A percentile compares a stretch with the other conserved stretches of the same genome.
Conservation (phyloP, 2,888 invertebrate species). For the Caenorhabditis afra region DNA sequence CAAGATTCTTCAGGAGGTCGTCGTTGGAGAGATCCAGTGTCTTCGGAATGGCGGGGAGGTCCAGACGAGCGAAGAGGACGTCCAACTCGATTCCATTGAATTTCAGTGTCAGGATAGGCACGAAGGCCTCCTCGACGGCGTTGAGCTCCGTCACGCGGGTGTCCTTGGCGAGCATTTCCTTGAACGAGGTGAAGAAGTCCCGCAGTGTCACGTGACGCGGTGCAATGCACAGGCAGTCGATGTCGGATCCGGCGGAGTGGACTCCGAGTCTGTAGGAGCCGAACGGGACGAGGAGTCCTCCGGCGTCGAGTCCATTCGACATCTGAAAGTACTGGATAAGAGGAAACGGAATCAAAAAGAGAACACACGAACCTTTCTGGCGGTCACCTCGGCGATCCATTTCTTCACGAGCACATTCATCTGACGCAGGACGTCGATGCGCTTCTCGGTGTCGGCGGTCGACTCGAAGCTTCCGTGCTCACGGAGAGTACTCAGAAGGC, state of each 20-base stretch:
- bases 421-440: too few species aligned
- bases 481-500: neutral
- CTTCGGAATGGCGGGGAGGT: conserved; percentile 92
- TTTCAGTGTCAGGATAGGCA: conserved; percentile 98
- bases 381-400: too few species aligned
- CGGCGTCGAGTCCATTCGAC: conserved; percentile 85
- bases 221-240: conserved; percentile 97
- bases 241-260: conserved; percentile 93
- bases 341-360: too few species aligned
- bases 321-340: neutral
- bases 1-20: conserved; percentile 93
- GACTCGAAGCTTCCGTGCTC: too few species aligned
- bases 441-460: too few species aligned
- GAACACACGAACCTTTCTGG: too few species aligned
- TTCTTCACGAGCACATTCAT: too few species aligned
- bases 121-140: conserved; percentile 97
- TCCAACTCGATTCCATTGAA: conserved; percentile 98
- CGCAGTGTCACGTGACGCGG: conserved; percentile 93
- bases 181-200: conserved; percentile 96
- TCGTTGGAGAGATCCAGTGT: conserved; percentile 91
- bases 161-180: conserved; percentile 89
- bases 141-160: conserved; percentile 83
- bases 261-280: conserved; percentile 94
- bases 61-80: conserved; percentile 94
- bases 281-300: conserved; percentile 98